Evolutionary conservation across 2,113 vertebrate species (phyloP).

Genomic region (Apistogramma diplotaenia): DNA sequence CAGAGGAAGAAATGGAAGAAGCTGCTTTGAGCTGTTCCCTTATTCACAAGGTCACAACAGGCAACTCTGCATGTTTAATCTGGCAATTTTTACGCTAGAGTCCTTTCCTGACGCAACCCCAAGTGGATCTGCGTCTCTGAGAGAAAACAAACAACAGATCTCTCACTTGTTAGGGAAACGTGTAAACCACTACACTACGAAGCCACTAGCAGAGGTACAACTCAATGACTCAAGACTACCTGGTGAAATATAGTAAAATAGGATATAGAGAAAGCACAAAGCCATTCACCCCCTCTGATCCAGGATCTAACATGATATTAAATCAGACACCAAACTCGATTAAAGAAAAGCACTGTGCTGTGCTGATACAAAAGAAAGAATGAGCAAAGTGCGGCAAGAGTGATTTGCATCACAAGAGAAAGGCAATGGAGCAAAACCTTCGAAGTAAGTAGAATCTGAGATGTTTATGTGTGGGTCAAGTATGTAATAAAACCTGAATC

Average conservation of each 20-base stretch:
- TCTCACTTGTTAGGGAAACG: no score
- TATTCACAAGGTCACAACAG: background rate
- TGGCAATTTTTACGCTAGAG: background rate
- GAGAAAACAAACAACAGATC: no score
- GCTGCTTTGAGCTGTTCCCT: background rate
- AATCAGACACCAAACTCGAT: slow-evolving; percentile 57
- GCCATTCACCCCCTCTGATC: background rate
- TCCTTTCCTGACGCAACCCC: no score
- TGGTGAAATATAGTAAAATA: background rate
- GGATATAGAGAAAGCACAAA: background rate
- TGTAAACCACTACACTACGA: no score
- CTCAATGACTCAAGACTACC: background rate
- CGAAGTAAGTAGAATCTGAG: background rate
- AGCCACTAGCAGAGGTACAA: background rate
- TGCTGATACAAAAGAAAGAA: slow-evolving; percentile 24
- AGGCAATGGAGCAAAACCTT: slow-evolving; percentile 4
- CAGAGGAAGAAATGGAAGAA: background rate
- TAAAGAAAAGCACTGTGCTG: slow-evolving; percentile 41
- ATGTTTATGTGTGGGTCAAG: slow-evolving; percentile 18
- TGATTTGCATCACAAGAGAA: slow-evolving; percentile 39
- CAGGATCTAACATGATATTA: slow-evolving; percentile 34
- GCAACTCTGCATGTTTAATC: background rate
- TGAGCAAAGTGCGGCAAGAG: background rate
- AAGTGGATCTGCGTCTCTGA: no score
- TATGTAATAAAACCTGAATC: slow-evolving; percentile 26